Evolutionary conservation across 1,140 invertebrate species (phyloP).

Genomic region (Drosophila kanapiae): DNA sequence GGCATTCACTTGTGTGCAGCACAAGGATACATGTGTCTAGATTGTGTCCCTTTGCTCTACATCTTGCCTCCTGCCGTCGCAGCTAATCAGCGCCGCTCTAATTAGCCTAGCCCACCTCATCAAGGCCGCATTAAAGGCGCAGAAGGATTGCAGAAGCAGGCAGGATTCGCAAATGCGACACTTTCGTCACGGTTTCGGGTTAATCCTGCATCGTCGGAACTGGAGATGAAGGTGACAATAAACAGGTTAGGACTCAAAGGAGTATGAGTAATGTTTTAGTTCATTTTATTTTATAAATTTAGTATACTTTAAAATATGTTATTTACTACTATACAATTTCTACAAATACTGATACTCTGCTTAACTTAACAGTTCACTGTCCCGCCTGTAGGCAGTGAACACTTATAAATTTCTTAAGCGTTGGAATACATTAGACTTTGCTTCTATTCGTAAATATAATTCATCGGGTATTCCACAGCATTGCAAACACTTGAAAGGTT

Average conservation of each 20-base stretch:
- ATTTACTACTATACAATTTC: not conserved
- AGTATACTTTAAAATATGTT: no score
- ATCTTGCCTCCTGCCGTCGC: slow-evolving; percentile 36
- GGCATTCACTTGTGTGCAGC: slow-evolving; percentile 52
- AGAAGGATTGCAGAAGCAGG: slow-evolving; percentile 43
- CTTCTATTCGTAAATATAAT: no score
- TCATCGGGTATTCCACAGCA: no score
- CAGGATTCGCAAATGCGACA: slow-evolving; percentile 16
- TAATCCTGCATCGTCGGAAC: not conserved
- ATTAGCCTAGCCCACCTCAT: slow-evolving; percentile 75
- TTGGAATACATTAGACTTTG: no score
- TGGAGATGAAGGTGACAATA: not conserved
- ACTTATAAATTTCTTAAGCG: no score
- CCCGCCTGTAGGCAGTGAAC: no score
- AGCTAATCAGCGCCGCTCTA: slow-evolving; percentile 66
- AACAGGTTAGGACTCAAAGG: slow-evolving; percentile 1
- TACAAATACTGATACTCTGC: not conserved
- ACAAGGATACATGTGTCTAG: slow-evolving; percentile 48
- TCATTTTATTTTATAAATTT: no score
- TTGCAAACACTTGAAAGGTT: no score
- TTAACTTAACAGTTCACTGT: no score
- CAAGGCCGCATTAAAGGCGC: slow-evolving; percentile 68
- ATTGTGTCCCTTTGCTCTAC: slow-evolving; percentile 27
- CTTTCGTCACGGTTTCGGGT: slow-evolving; percentile 40
- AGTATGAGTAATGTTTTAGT: no score